Percentiles rank a stretch among this genome's conserved stretches.
Evolutionary conservation across 2,888 invertebrate species (phyloP).

Genomic region (Siphlonurus alternatus): DNA sequence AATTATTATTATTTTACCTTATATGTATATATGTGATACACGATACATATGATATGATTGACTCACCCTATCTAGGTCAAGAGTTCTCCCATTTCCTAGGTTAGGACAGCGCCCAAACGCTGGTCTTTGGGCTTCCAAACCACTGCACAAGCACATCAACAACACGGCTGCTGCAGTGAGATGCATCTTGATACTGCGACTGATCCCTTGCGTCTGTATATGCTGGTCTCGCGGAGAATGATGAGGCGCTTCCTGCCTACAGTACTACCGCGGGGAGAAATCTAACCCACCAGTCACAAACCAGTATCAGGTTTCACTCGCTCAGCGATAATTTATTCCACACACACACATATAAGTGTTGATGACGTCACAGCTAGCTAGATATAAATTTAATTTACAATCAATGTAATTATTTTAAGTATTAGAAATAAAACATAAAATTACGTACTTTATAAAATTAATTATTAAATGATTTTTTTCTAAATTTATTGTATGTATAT

Average conservation of each 20-base stretch:
- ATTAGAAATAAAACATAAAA: too few relatives aligned
- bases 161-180: not conserved
- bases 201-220: not conserved
- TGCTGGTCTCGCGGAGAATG: not conserved
- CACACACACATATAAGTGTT: too few relatives aligned
- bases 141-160: not conserved
- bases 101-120: not conserved
- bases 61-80: not conserved
- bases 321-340: not conserved
- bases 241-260: not conserved
- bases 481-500: too few relatives aligned
- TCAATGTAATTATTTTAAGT: too few relatives aligned
- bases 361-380: too few relatives aligned
- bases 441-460: too few relatives aligned
- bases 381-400: too few relatives aligned
- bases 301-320: not conserved
- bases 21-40: too few relatives aligned
- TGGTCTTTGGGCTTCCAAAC: not conserved
- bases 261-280: not conserved
- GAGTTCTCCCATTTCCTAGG: not conserved
- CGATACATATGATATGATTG: not conserved
- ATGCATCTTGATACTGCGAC: not conserved
- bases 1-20: too few relatives aligned
- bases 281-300: not conserved
- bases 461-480: too few relatives aligned